A percentile compares a stretch with the other conserved stretches of the same genome.
Conservation (phyloP, 2,113 vertebrate genomes). For the Anser brachyrhynchus region DNA sequence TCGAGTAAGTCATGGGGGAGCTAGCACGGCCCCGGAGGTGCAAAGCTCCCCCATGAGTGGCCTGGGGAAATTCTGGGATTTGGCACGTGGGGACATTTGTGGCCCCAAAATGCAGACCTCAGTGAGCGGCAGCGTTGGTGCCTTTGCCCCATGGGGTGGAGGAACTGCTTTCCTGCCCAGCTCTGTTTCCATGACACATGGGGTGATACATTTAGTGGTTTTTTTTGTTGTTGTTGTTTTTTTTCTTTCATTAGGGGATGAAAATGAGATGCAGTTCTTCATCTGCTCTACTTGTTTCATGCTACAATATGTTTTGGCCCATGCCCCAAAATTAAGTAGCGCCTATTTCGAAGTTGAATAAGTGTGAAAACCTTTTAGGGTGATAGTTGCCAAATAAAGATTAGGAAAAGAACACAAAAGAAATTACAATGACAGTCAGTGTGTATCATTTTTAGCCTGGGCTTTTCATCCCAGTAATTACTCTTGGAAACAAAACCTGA, state of each 20-base stretch:
- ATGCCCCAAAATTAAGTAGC: conserved; percentile 9
- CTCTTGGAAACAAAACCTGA: conserved; percentile 30
- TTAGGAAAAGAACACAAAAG: conserved; percentile 39
- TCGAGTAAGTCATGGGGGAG: not conserved
- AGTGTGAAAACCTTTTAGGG: conserved; percentile 32
- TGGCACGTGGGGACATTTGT: not conserved
- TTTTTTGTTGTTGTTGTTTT: not conserved
- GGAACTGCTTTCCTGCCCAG: not conserved
- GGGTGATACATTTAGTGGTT: too few relatives aligned
- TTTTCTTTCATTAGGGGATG: not conserved
- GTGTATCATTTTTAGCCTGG: conserved; percentile 35
- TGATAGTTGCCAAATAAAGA: conserved; percentile 36
- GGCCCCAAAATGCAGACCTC: not conserved
- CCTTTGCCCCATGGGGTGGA: not conserved
- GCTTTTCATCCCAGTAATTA: conserved; percentile 35
- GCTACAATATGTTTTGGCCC: conserved; percentile 29
- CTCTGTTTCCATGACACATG: not conserved
- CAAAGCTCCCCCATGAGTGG: not conserved
- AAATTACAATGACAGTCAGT: not conserved
- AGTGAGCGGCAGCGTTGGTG: not conserved
- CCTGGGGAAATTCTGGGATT: not conserved
- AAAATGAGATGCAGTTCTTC: conserved; percentile 37
- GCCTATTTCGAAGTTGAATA: conserved; percentile 42
- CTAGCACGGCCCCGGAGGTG: not conserved
- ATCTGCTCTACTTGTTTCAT: conserved; percentile 33